Base-by-base conservation (phyloP, 2,888 invertebrate genomes). In the Drosophila vallismaia region DNA sequence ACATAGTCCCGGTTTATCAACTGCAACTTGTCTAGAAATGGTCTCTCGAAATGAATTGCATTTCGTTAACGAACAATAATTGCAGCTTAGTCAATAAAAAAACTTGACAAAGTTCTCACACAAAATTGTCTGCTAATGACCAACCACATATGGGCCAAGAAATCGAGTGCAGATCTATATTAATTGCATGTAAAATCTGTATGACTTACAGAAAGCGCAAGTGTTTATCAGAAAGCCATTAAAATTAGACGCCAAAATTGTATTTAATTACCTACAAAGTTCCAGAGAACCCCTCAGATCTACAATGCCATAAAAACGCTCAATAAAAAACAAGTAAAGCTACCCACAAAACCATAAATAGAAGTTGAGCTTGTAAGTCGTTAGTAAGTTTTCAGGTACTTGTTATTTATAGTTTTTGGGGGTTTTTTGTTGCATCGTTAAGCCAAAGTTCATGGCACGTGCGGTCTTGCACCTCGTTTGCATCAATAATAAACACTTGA, bases 321-420 rank as follows among this genome's bases (percentile, higher is more conserved):
- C 14, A 3, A 36, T n/a, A 14, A 50, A 12, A 12, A 19, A 36
- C 10, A 50, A 3, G 4, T 14, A 3, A 3, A 52, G 31, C 46
- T 36, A 2, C 42, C 40, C 55, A 46, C 49, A 49, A 49, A 49
- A 46, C 31, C 45, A 8, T 52, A 60, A 48, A 60, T 49, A 75
- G 14, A 31, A 38, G 44, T 28, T 56, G 29, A 75, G 71, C 68
- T 74, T 54, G 58, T 58, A 55, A 62, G 56, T 70, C 44, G 55
- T 74, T 67, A 67, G 59, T 70, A 49, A 77, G 74, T 67, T 77
- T 79, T 69, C 56, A 70, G 76, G 33, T 52, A 48, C 40, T 40
- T 58, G 38, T 40, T 48, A 57, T 46, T 52, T 40, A 57, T 50
- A 52, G 57, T 50, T 44, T 49, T 49, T 8, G 10, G 59, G 59